Base-by-base conservation (phyloP, 2,888 invertebrate genomes). In the Lycia hirtaria region DNA sequence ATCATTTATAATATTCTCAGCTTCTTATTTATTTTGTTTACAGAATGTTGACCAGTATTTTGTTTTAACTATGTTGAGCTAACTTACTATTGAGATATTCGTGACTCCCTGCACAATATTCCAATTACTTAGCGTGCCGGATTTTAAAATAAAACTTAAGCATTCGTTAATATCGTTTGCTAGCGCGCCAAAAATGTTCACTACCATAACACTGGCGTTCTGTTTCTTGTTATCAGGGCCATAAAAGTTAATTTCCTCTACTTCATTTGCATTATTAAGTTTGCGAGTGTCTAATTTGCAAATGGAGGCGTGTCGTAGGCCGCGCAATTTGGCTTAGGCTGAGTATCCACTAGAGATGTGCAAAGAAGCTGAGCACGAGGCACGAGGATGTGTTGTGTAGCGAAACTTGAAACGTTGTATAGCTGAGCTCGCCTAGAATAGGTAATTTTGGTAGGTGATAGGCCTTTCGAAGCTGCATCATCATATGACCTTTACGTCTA, bases 271-370 rank as follows among this genome's bases (percentile, higher is more conserved):
- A 60, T 70, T 69, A 62, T 58, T 62, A 51, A 67, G 69, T 68
- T 75, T 69, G 68, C 69, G 67, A 78, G 74, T 76, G 76, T 86
- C 80, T 88, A 87, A 91, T 91, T 90, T 88, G 87, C 88, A 91
- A 91, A 91, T 90, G 91, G 89, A 85, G 79, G 76, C 83, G 83
- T 85, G 87, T 85, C 85, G 85, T 83, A 80, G 85, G 87, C 84
- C 73, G 73, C 77, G 82, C 85, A 83, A 87, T 88, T 89, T 85
- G 83, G 87, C 88, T 88, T 87, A 88, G 86, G 82, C 81, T 82
- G 76, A n/a, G n/a, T n/a, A n/a, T n/a, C n/a, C n/a, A n/a, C n/a
- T n/a, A n/a, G n/a, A n/a, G n/a, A n/a, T n/a, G n/a, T n/a, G n/a
- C n/a, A n/a, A n/a, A n/a, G n/a, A n/a, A n/a, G n/a, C n/a, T n/a